Conservation (phyloP, 2,797 vertebrate species). For the Australoheros facetus region DNA sequence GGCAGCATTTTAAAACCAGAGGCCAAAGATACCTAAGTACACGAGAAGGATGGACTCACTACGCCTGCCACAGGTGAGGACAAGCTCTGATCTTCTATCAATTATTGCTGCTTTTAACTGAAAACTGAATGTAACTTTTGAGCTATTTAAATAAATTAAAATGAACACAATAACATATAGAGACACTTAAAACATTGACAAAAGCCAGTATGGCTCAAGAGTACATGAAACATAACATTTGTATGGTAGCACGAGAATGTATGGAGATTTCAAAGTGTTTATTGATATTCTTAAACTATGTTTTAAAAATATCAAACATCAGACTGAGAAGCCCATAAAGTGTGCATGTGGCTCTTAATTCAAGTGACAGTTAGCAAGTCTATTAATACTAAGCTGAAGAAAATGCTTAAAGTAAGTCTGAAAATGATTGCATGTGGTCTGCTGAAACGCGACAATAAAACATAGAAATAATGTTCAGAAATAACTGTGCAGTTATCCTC, state of each 20-base stretch:
- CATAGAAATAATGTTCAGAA: neutral
- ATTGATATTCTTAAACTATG: neutral
- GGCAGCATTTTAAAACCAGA: constrained; percentile 26
- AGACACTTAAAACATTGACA: neutral
- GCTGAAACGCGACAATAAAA: neutral
- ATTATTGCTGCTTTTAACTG: neutral
- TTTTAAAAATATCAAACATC: neutral
- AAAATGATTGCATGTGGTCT: neutral
- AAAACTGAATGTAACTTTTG: neutral
- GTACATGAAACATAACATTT: neutral
- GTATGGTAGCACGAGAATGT: neutral
- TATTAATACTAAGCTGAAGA: neutral
- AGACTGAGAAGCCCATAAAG: neutral
- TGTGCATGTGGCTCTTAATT: neutral
- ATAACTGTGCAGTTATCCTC: neutral
- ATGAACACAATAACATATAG: neutral
- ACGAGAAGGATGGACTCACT: constrained; percentile 58
- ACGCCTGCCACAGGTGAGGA: constrained; percentile 63
- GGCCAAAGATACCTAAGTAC: constrained; percentile 42
- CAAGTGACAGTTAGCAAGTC: neutral
- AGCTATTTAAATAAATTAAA: neutral
- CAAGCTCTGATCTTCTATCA: neutral
- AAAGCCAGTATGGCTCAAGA: neutral
- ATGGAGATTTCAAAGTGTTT: neutral
- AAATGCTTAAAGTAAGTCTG: neutral